Base-by-base conservation (phyloP, 2,888 invertebrate species). In the Acrocyrtus sp. region DNA sequence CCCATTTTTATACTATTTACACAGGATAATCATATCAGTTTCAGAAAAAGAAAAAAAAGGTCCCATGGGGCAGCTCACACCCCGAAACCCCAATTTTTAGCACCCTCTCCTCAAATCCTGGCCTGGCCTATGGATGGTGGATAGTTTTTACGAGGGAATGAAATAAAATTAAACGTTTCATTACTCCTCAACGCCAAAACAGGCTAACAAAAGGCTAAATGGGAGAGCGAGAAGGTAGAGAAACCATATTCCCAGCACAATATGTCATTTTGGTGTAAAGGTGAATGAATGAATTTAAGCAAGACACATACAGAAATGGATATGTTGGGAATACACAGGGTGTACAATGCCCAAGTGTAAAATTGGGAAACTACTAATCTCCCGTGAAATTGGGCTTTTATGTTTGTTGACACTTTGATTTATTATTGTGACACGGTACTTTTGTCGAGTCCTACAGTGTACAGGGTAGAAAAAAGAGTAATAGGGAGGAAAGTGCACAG, bases 401-500 rank as follows among this genome's bases (percentile, higher is more conserved):
- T 65, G 65, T 72, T 56, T 53, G 45, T 60, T 65, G 72, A 72
- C 72, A 72, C 72, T 72, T 72, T 72, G 72, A 72, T 72, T 72
- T 72, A 72, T 72, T 72, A 57, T 61, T 69, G 61, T 63, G 69
- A 61, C 61, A 56, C 26, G 51, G 50, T 43, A 19, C 29, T 53
- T 53, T 56, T 56, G 48, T 56, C n/a, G 1, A 39, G 15, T 51
- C 22, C 19, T 48, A n/a, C 39, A 10, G 39, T 39, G 39, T 39
- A 12, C 39, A 39, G 39, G 8, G 39, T 12, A 39, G 39, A 39
- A 12, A 12, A 39, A 39, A n/a, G n/a, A n/a, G n/a, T n/a, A n/a
- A n/a, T n/a, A n/a, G n/a, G n/a, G n/a, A n/a, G n/a, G n/a, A n/a
- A n/a, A n/a, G n/a, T n/a, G n/a, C n/a, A n/a, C n/a, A n/a, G n/a